phyloP scores from a whole-genome alignment of 2,888 invertebrate species.

The Drosophila meridionalis region DNA sequence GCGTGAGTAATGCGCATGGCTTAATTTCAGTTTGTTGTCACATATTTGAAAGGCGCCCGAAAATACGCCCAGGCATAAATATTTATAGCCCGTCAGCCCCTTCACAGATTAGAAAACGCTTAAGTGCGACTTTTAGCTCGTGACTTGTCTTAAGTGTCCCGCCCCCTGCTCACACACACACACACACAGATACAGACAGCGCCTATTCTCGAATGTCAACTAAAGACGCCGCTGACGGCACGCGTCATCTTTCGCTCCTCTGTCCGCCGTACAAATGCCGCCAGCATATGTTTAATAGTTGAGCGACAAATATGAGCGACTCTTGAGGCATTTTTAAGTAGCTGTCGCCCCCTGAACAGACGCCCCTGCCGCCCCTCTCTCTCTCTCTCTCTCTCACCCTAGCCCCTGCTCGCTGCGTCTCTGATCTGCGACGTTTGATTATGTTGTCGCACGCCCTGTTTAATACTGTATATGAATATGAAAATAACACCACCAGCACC shows the following conservation, averaged over 20 bases:
- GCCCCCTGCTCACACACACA: background rate
- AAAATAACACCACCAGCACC: slow-evolving; percentile 53
- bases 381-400: background rate
- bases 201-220: slow-evolving; percentile 44
- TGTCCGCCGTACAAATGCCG: slow-evolving; percentile 10
- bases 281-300: slow-evolving; percentile 74
- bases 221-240: slow-evolving; percentile 50
- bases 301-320: slow-evolving; percentile 56
- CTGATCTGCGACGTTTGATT: slow-evolving; percentile 76
- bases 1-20: slow-evolving; percentile 74
- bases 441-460: slow-evolving; percentile 84
- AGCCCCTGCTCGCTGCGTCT: slow-evolving; percentile 1
- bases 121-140: slow-evolving; percentile 82
- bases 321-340: slow-evolving; percentile 68
- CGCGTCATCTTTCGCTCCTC: slow-evolving; percentile 49
- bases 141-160: slow-evolving; percentile 79
- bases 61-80: slow-evolving; percentile 59
- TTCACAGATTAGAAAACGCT: slow-evolving; percentile 78
- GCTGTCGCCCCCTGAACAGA: slow-evolving; percentile 20
- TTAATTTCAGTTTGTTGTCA: slow-evolving; percentile 78
- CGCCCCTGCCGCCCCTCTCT: background rate
- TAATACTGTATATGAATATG: slow-evolving; percentile 80
- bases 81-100: slow-evolving; percentile 69
- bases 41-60: slow-evolving; percentile 61
- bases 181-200: background rate